Evolutionary conservation across 2,888 invertebrate species (phyloP), one percentile per base, ranked within the genome.

Genomic region (Drosophila trichaetosa): DNA sequence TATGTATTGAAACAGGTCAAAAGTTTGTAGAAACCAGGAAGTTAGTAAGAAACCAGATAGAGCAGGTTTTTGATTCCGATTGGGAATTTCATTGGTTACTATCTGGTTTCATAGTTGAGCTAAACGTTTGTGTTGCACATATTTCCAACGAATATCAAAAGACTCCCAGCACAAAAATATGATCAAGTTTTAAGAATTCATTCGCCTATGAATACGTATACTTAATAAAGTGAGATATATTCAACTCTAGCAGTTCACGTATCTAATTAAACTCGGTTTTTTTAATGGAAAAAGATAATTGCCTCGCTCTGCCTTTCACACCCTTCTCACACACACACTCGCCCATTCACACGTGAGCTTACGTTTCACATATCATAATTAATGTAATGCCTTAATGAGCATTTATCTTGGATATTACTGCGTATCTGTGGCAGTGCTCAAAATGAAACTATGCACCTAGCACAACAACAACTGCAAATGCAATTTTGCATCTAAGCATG

Each of bases 351-450:
- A n/a, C 18, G 13, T 11, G 18, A 2, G 29, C 34, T 49, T 18
- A 42, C 24, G 64, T 64, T 74, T 66, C 48, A 72, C 79, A 87
- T 87, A 81, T 78, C 68, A 62, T 87, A 85, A 73, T 89, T 89
- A 89, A 87, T 75, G 73, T 87, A 75, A 59, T 49, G 63, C 63
- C 56, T 46, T 87, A 83, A 89, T 87, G 68, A 77, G 89, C 78
- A 77, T 87, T 88, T 88, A 87, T 74, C 79, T 68, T 53, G 63
- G 59, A 85, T 69, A 72, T 77, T 87, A 56, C 64, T 66, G 60
- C 54, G 66, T 56, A 57, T 46, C 46, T 24, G 46, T 21, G 75
- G 65, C 68, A 33, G 72, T 63, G 67, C 62, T 73, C 61, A 69
- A 69, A 69, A 64, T 66, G 82, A 67, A 67, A 68, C 70, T 46